A percentile compares a stretch with the other conserved stretches of the same genome.
These are phyloP conservation scores for Trichogramma dendrolimi DNA, from an alignment of 2,888 invertebrate genomes.

Conservation along the genomic window DNA sequence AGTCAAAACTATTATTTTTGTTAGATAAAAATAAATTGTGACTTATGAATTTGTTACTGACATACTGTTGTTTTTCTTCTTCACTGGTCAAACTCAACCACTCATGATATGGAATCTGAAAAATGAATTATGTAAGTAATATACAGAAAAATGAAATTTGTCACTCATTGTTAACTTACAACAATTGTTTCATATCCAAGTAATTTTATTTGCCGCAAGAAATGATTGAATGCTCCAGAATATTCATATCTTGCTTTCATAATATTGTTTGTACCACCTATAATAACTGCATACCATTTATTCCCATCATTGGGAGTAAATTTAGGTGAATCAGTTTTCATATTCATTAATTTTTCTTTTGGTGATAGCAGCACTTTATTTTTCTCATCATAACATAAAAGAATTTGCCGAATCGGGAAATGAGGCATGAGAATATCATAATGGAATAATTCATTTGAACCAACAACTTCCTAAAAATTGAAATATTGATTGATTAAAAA, in stretches of 20 bases:
- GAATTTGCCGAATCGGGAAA: conserved; percentile 59
- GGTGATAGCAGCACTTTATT: conserved; percentile 52
- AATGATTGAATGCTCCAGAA: conserved; percentile 58
- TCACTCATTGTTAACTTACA: conserved; percentile 33
- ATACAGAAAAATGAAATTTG: not conserved
- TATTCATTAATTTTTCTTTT: conserved; percentile 30
- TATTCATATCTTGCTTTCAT: conserved; percentile 18
- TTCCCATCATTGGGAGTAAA: conserved; percentile 29
- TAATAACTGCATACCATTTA: conserved; percentile 58
- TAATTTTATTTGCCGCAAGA: conserved; percentile 61
- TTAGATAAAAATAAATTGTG: conserved; percentile 14
- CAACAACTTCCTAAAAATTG: conserved; percentile 48
- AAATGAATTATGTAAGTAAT: conserved; percentile 32
- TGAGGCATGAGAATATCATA: conserved; percentile 66
- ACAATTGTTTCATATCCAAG: conserved; percentile 51
- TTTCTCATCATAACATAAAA: conserved; percentile 58
- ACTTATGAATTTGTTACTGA: conserved; percentile 17
- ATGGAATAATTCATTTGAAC: conserved; percentile 53
- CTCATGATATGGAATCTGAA: conserved; percentile 57
- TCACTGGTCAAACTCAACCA: conserved; percentile 49
- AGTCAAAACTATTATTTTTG: conserved; percentile 10
- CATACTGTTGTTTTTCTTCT: conserved; percentile 42
- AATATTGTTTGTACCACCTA: conserved; percentile 43
- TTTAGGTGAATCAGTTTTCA: conserved; percentile 32
- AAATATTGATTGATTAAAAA: too few species aligned